phyloP scores from a whole-genome alignment of 2,797 vertebrate genomes.

The Notamacropus eugenii region DNA sequence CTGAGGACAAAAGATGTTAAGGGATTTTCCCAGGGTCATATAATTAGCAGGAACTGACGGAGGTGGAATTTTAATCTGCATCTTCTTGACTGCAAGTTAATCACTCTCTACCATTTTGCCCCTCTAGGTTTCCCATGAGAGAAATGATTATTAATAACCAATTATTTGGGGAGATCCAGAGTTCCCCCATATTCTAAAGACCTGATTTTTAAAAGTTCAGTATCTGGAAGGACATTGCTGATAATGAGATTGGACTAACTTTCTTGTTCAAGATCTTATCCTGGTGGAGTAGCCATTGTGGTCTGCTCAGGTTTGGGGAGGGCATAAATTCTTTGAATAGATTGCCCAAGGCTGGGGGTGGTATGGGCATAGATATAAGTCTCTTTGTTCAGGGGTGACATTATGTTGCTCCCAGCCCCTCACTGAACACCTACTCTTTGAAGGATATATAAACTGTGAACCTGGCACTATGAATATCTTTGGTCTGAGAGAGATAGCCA shows the following conservation, averaged over 20 bases:
- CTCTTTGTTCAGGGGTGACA: not conserved
- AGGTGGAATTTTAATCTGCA: not conserved
- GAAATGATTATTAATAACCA: not conserved
- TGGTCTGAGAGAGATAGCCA: not conserved
- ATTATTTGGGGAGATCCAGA: not conserved
- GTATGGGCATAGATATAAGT: not conserved
- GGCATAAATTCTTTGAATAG: not conserved
- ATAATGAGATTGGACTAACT: not conserved
- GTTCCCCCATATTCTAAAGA: not conserved
- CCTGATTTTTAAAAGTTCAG: not conserved
- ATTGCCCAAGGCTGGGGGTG: not conserved
- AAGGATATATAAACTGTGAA: not conserved
- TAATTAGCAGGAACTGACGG: not conserved
- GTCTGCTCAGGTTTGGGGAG: not conserved
- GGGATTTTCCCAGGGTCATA: not conserved
- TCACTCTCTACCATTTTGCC: not conserved
- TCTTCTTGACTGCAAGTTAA: not conserved
- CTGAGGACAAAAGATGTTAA: not conserved
- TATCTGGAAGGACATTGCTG: not conserved
- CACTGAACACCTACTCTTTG: not conserved
- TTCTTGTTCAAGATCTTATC: not conserved
- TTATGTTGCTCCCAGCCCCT: not conserved
- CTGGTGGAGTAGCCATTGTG: not conserved
- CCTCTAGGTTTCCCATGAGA: not conserved
- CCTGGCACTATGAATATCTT: not conserved